phyloP scores from a whole-genome alignment of 2,888 invertebrate genomes.

The Thymelicus lineola region DNA sequence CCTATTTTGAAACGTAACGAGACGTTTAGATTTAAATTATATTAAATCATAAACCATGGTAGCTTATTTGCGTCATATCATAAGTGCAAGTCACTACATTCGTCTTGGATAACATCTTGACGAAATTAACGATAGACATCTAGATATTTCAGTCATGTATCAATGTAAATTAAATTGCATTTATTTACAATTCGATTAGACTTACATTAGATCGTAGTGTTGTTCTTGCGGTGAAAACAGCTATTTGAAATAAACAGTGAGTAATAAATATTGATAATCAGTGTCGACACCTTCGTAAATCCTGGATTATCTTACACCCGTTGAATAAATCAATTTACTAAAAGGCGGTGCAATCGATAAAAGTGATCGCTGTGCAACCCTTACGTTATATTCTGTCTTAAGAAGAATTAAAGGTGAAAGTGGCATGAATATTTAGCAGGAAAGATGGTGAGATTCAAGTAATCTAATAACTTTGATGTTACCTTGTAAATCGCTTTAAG shows the following conservation, averaged over 20 bases:
- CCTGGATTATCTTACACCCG: constrained; percentile 15
- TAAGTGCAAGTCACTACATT: neutral
- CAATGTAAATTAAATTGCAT: constrained; percentile 16
- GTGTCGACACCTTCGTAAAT: constrained; percentile 11
- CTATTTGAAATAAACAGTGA: constrained; percentile 9
- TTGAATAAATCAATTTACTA: constrained; percentile 23
- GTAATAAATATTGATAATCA: constrained; percentile 32
- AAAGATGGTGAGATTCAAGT: neutral
- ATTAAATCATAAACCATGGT: neutral
- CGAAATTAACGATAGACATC: constrained; percentile 2
- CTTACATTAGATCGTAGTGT: constrained; percentile 14
- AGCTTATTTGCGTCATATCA: neutral
- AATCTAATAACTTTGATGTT: constrained; percentile 19
- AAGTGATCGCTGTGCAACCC: constrained; percentile 5
- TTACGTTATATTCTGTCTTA: constrained; percentile 14
- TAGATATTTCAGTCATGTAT: constrained; percentile 11
- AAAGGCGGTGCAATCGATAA: constrained; percentile 18
- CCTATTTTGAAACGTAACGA: too few relatives aligned
- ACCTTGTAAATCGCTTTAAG: constrained; percentile 10
- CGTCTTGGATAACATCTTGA: neutral
- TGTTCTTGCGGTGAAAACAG: constrained; percentile 3
- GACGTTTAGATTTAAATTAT: too few relatives aligned
- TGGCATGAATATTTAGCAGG: neutral
- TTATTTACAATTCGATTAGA: constrained; percentile 22
- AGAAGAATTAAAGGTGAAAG: constrained; percentile 6